These are phyloP conservation scores for Druceiella hillmani DNA, from an alignment of 2,888 invertebrate genomes.

Conservation along the genomic window DNA sequence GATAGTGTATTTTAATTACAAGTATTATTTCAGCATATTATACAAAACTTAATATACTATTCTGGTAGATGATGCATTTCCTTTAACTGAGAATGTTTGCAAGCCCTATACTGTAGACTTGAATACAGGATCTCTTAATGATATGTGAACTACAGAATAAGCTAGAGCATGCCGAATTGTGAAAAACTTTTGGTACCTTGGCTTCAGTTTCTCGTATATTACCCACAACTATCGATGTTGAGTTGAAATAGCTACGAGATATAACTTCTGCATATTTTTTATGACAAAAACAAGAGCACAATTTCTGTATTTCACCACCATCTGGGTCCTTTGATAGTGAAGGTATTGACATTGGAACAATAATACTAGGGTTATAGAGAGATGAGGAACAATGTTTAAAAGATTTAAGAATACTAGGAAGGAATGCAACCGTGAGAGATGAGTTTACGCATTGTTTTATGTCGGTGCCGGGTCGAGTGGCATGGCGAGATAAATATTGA, in stretches of 20 bases:
- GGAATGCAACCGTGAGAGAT: no score
- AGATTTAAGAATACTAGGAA: conserved; percentile 18
- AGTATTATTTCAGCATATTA: conserved; percentile 12
- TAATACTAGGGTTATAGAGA: conserved; percentile 15
- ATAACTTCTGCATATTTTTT: conserved; percentile 17
- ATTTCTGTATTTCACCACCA: conserved; percentile 11
- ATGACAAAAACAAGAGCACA: conserved; percentile 14
- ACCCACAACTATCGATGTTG: conserved; percentile 11
- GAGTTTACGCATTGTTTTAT: no score
- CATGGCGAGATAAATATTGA: no score
- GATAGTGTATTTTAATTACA: conserved; percentile 16
- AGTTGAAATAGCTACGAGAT: conserved; percentile 12
- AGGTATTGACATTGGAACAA: conserved; percentile 15
- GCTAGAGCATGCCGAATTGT: conserved; percentile 11
- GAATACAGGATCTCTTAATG: conserved; percentile 11
- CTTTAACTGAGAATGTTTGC: conserved; percentile 13
- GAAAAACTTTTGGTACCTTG: conserved; percentile 10
- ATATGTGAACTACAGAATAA: no score
- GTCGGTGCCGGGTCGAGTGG: no score
- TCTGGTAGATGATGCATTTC: conserved; percentile 12
- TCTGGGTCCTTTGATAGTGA: conserved; percentile 16
- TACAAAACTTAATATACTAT: conserved; percentile 8
- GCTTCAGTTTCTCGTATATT: conserved; percentile 11
- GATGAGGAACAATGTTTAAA: conserved; percentile 16
- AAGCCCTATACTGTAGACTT: conserved; percentile 13